Evolutionary conservation across 2,888 invertebrate species (phyloP).

Genomic region (Falcaria lacertinaria): DNA sequence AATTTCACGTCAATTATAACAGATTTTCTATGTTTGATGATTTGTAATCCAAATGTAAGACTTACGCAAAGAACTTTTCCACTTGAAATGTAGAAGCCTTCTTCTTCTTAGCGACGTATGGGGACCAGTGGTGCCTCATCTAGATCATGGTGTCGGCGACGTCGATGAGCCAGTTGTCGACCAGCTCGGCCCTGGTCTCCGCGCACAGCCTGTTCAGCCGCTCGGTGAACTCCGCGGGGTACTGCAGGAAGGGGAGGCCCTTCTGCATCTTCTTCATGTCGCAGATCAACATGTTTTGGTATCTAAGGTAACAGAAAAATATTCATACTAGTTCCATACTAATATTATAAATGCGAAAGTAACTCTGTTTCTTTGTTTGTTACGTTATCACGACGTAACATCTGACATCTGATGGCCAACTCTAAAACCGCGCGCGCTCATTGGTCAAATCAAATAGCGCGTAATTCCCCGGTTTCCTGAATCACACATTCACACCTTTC

Average conservation of each 20-base stretch:
- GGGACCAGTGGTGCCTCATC: slow-evolving; percentile 85
- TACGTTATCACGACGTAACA: too few species aligned
- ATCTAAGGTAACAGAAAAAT: slow-evolving; percentile 66
- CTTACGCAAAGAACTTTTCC: slow-evolving; percentile 63
- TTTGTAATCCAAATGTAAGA: too few species aligned
- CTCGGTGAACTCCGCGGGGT: slow-evolving; percentile 81
- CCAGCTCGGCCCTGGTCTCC: slow-evolving; percentile 76
- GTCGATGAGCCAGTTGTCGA: slow-evolving; percentile 89
- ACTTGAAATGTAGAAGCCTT: slow-evolving; percentile 61
- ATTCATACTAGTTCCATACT: too few species aligned
- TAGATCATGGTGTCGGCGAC: slow-evolving; percentile 91
- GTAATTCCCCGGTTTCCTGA: too few species aligned
- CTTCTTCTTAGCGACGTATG: slow-evolving; percentile 82
- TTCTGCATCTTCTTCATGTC: slow-evolving; percentile 80
- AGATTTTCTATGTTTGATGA: too few species aligned
- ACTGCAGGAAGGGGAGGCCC: slow-evolving; percentile 80
- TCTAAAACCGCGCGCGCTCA: too few species aligned
- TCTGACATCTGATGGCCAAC: too few species aligned
- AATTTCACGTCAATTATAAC: too few species aligned
- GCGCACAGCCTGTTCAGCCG: slow-evolving; percentile 80
- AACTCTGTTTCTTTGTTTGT: too few species aligned
- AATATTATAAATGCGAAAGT: too few species aligned
- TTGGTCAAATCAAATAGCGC: too few species aligned
- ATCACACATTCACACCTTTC: too few species aligned
- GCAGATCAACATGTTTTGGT: slow-evolving; percentile 81